Evolutionary conservation across 2,888 invertebrate species (phyloP).

Genomic region (Branchellion lobata): DNA sequence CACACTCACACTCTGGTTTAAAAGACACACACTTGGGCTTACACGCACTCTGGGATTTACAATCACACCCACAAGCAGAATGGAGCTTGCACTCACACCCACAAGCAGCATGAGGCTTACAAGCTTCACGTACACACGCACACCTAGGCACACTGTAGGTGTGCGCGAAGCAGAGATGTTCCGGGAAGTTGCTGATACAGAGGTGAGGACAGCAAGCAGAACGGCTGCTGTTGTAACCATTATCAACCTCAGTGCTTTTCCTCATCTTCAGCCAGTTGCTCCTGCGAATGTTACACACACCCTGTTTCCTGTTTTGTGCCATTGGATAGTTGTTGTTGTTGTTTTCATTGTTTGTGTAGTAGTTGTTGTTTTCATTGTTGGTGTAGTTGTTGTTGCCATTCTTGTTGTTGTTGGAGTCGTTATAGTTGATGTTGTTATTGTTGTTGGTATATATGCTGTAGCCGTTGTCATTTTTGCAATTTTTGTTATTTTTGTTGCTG

Average conservation of each 20-base stretch:
- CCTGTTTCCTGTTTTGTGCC: slow-evolving; percentile 3
- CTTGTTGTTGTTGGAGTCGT: not conserved
- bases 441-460: not conserved
- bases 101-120: too few relatives aligned
- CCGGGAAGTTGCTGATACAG: not conserved
- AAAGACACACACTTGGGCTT: too few relatives aligned
- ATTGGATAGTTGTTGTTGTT: too few relatives aligned
- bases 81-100: too few relatives aligned
- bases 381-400: not conserved
- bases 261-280: not conserved
- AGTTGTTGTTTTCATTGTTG: not conserved
- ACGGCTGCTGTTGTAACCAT: not conserved
- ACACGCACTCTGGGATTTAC: too few relatives aligned
- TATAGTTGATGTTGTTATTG: too few relatives aligned
- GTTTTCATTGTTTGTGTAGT: not conserved
- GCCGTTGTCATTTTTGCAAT: not conserved
- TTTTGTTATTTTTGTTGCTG: not conserved
- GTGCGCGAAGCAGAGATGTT: too few relatives aligned
- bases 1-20: too few relatives aligned
- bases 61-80: too few relatives aligned
- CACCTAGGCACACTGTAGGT: too few relatives aligned
- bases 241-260: not conserved
- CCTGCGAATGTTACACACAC: not conserved
- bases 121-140: too few relatives aligned
- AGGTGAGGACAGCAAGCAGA: not conserved